Conservation (phyloP, 1,140 invertebrate species). For the Scaptomyza pallida region DNA sequence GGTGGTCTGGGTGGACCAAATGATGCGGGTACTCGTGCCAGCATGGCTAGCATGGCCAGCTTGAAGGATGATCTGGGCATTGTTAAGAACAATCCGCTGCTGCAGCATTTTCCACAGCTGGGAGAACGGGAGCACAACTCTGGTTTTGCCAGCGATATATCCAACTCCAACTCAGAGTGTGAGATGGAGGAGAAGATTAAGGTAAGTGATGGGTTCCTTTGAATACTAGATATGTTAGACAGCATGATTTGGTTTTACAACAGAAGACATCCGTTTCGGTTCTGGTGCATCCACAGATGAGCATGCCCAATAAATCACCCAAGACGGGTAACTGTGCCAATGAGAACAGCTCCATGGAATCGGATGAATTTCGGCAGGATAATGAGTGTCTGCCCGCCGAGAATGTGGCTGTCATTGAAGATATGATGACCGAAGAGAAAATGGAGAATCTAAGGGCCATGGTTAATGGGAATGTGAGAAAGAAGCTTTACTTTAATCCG, state of each 20-base stretch:
- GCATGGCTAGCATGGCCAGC: slow-evolving; percentile 67
- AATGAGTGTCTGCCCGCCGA: slow-evolving; percentile 90
- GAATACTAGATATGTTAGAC: not conserved
- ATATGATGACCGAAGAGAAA: slow-evolving; percentile 87
- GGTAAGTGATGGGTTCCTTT: slow-evolving; percentile 11
- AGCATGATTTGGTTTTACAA: slow-evolving; percentile 7
- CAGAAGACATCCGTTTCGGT: slow-evolving; percentile 87
- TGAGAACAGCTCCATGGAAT: slow-evolving; percentile 43
- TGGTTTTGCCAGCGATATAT: slow-evolving; percentile 82
- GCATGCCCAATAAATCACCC: slow-evolving; percentile 51
- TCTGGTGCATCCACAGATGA: slow-evolving; percentile 87
- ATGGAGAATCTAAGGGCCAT: slow-evolving; percentile 87
- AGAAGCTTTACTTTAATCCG: slow-evolving; percentile 94
- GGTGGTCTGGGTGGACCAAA: slow-evolving; percentile 50
- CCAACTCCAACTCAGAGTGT: slow-evolving; percentile 83
- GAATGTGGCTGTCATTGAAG: slow-evolving; percentile 93
- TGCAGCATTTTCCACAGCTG: slow-evolving; percentile 87
- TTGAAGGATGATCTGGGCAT: slow-evolving; percentile 85
- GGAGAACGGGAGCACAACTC: slow-evolving; percentile 85
- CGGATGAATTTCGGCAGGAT: slow-evolving; percentile 73
- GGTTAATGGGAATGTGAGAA: slow-evolving; percentile 87
- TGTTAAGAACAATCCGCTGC: slow-evolving; percentile 90
- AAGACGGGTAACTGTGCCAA: slow-evolving; percentile 23
- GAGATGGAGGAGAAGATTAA: slow-evolving; percentile 81
- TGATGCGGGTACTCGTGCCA: slow-evolving; percentile 61